Percentiles rank a stretch among this genome's conserved stretches.
These are phyloP conservation scores for Rhinophrynus dorsalis DNA, from an alignment of 2,797 vertebrate species.

Conservation along the genomic window DNA sequence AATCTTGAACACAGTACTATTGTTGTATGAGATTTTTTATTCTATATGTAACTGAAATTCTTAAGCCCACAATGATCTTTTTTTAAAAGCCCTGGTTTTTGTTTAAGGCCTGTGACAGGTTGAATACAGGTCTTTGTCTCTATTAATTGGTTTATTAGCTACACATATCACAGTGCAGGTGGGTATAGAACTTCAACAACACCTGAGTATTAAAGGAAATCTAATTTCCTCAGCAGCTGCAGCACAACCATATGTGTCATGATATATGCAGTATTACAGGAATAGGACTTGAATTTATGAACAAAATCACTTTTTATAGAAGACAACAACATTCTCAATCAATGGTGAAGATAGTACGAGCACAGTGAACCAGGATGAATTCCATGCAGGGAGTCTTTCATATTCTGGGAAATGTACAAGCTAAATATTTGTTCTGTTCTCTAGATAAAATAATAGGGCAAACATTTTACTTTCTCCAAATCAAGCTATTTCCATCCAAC, in stretches of 20 bases:
- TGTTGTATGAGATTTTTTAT: no score
- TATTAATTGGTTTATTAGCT: neutral
- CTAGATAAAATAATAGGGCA: slow-evolving; percentile 6
- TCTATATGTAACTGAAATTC: no score
- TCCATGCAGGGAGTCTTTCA: slow-evolving; percentile 26
- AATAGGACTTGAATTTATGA: slow-evolving; percentile 4
- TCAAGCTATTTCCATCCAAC: slow-evolving; percentile 20
- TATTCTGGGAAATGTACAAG: slow-evolving; percentile 5
- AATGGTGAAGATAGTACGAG: slow-evolving; percentile 14
- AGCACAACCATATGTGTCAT: neutral
- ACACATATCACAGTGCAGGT: neutral
- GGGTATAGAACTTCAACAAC: neutral
- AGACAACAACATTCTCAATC: neutral
- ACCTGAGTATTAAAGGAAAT: neutral
- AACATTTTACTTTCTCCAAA: slow-evolving; percentile 14
- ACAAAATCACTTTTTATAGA: slow-evolving; percentile 31
- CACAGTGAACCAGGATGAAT: slow-evolving; percentile 8
- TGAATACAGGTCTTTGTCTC: neutral
- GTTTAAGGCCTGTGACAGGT: neutral
- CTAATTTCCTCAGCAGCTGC: slow-evolving; percentile 23
- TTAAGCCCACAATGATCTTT: no score
- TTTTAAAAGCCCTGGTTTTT: no score
- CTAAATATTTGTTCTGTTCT: slow-evolving; percentile 9
- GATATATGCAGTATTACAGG: neutral
- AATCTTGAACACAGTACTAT: no score